A percentile compares a stretch with the other conserved stretches of the same genome.
Evolutionary conservation across 2,113 vertebrate species (phyloP).

Genomic region (Corydoras sp.): DNA sequence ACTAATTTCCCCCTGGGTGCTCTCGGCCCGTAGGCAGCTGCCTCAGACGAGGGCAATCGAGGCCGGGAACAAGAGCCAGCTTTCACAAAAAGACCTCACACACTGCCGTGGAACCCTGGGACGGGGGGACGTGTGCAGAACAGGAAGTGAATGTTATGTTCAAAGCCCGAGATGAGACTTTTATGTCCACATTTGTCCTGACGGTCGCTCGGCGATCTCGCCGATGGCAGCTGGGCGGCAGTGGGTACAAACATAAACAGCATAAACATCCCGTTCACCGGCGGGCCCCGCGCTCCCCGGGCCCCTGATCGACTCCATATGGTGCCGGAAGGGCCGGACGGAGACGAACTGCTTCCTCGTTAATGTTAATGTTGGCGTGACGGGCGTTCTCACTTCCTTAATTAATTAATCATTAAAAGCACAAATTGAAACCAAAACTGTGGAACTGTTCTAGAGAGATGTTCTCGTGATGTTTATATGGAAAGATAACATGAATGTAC

Average conservation of each 20-base stretch:
- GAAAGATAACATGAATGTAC: too few relatives aligned
- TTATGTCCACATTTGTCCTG: conserved; percentile 15
- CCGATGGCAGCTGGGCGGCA: conserved; percentile 26
- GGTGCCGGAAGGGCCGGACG: background rate
- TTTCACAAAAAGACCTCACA: conserved; percentile 28
- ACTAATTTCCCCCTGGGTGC: conserved; percentile 26
- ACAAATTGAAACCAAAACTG: too few relatives aligned
- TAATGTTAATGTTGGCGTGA: background rate
- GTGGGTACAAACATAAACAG: conserved; percentile 11
- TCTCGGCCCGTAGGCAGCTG: conserved; percentile 13
- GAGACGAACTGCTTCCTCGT: conserved; percentile 6
- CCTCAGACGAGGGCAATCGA: conserved; percentile 4
- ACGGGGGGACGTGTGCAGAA: background rate
- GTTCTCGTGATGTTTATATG: too few relatives aligned
- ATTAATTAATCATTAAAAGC: too few relatives aligned
- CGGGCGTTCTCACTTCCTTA: too few relatives aligned
- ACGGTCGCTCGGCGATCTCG: conserved; percentile 12
- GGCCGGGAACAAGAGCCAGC: background rate
- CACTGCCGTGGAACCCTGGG: conserved; percentile 3
- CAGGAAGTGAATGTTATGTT: conserved; percentile 23
- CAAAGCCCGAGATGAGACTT: conserved; percentile 16
- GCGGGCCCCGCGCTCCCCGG: background rate
- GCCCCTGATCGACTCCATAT: conserved; percentile 30
- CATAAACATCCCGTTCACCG: conserved; percentile 31
- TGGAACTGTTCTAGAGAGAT: too few relatives aligned